Base-by-base conservation (phyloP, 2,888 invertebrate species). In the Eudasyphora cyanicolor region DNA sequence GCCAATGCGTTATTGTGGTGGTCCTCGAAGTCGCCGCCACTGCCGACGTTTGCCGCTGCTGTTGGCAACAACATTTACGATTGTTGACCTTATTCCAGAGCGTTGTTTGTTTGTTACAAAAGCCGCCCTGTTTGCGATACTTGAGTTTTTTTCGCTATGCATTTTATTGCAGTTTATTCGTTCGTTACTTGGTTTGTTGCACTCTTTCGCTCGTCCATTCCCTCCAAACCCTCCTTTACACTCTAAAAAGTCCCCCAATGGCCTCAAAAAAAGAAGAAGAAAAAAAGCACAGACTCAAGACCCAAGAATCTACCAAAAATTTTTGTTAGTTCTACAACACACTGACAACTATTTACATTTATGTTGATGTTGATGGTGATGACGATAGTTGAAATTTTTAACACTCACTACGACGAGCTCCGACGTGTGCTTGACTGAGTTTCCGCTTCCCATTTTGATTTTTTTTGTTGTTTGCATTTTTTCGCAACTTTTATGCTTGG, bases 21-120 rank as follows among this genome's bases (percentile, higher is more conserved):
- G 19, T 57, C 17, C 2, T 17, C 49, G 19, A 6, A 7, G 49
- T 49, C 51, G 51, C 10, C 17, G 51, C 7, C 51, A 27, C 27
- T 45, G 7, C 71, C 76, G n/a, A n/a, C n/a, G n/a, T n/a, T n/a
- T n/a, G n/a, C n/a, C n/a, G n/a, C n/a, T n/a, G n/a, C n/a, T n/a
- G n/a, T n/a, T n/a, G n/a, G n/a, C n/a, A n/a, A 67, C 57, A 78
- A 76, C 84, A 78, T 84, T 84, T 81, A 81, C 84, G 84, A 81
- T 78, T 84, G 84, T 84, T 84, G 84, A 84, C 84, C 84, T 81
- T 81, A 84, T 84, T 84, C 73, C 49, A 42, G 4, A 5, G 29
- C n/a, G 7, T 1, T 51, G 10, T 14, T 24, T 64, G 64, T 64
- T 64, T 35, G 64, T 12, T n/a, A 64, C 64, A 64, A 64, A 64